Base-by-base conservation (phyloP, 2,888 invertebrate genomes). In the Plagiodera versicolora region DNA sequence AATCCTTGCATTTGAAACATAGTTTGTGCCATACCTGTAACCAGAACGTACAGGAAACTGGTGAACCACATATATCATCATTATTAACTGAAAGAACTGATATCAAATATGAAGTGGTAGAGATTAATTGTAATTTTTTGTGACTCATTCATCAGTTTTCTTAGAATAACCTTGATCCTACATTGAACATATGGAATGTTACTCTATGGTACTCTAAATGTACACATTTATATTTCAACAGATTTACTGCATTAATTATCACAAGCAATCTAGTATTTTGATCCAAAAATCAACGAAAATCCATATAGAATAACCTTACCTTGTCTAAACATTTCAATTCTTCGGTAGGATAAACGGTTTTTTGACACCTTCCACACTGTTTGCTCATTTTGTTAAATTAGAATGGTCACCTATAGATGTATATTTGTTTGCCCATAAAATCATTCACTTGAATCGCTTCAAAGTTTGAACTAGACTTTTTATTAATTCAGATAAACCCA, bases 281-380 rank as follows among this genome's bases (percentile, higher is more conserved):
- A 19, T 19, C 0, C n/a, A 24, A 49, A 10, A 49, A 49, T 49
- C 32, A 30, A 51, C 18, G 32, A 51, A 32, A 32, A 39, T 28
- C 17, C 19, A 19, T 10, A 18, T 35, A 61, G 60, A 63, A 65
- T n/a, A 11, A 56, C 52, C 81, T 80, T 82, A 95, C 94, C 93
- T 98, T 98, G 85, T 98, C 98, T 80, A 99, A 88, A 86, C 98
- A 99, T 86, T 98, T 98, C 73, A 99, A 86, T 85, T 98, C 98
- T 86, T 99, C 98, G 75, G 96, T 92, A 65, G 98, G 98, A 85
- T 99, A 99, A 75, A 99, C 99, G 78, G 95, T 93, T 87, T 98
- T 98, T 80, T 93, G 93, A 84, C 99, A 99, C 82, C 95, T 89
- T 76, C 95, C 95, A 86, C 97, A 97, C 84, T 89, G 90, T 87